Evolutionary conservation across 2,888 invertebrate species (phyloP).

Genomic region (Agriotes lineatus): DNA sequence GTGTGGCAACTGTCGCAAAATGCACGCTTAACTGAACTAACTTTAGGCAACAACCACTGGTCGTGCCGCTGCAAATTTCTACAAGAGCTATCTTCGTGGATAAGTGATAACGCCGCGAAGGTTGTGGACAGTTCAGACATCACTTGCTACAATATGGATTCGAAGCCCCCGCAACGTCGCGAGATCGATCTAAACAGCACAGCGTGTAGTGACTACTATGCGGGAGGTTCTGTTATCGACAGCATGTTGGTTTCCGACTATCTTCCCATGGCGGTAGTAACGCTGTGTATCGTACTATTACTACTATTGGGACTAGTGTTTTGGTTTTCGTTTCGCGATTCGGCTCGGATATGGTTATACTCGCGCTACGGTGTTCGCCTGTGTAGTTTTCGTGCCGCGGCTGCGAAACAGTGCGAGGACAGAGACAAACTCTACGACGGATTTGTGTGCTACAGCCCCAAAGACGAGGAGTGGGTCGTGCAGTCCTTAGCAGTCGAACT

Average conservation of each 20-base stretch:
- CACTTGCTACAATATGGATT: conserved; percentile 84
- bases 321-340: conserved; percentile 87
- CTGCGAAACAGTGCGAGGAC: conserved; percentile 76
- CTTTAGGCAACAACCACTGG: conserved; percentile 89
- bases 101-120: conserved; percentile 84
- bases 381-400: conserved; percentile 78
- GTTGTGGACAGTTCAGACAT: conserved; percentile 84
- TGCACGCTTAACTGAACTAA: conserved; percentile 78
- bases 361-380: conserved; percentile 88
- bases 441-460: conserved; percentile 92
- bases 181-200: conserved; percentile 88
- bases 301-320: conserved; percentile 82
- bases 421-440: conserved; percentile 91
- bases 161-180: conserved; percentile 80
- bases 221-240: conserved; percentile 85
- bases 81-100: conserved; percentile 85
- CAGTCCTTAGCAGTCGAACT: conserved; percentile 87
- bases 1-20: conserved; percentile 82
- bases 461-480: conserved; percentile 91
- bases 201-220: conserved; percentile 88
- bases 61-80: conserved; percentile 92
- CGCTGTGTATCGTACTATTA: conserved; percentile 82
- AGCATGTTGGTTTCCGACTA: conserved; percentile 87
- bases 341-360: conserved; percentile 88
- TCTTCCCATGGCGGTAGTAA: conserved; percentile 85